phyloP scores from a whole-genome alignment of 2,113 vertebrate species.

The Thalassarche chlororhynchos region DNA sequence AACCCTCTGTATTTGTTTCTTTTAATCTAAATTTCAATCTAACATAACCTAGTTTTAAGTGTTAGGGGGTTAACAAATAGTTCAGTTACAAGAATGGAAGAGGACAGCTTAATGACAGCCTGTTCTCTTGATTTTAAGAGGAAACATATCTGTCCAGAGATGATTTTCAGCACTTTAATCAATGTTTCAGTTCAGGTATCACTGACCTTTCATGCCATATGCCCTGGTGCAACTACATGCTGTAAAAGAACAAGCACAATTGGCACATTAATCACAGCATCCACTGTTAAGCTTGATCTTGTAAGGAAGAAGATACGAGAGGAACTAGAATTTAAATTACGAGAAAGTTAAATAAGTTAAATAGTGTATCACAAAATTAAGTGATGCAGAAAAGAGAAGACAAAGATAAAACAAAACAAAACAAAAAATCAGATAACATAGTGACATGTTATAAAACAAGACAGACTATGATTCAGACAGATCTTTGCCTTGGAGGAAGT shows the following conservation, averaged over 20 bases:
- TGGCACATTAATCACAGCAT: not conserved
- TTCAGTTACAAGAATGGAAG: not conserved
- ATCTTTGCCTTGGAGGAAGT: not conserved
- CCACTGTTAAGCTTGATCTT: not conserved
- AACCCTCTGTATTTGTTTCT: not conserved
- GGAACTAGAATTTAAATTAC: not conserved
- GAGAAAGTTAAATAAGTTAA: not conserved
- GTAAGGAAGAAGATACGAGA: not conserved
- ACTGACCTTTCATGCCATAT: slow-evolving; percentile 27
- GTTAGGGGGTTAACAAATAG: not conserved
- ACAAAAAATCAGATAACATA: not conserved
- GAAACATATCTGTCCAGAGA: not conserved
- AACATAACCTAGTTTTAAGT: not conserved
- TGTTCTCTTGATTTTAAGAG: not conserved
- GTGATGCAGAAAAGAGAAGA: not conserved
- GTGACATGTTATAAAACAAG: not conserved
- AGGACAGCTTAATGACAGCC: not conserved
- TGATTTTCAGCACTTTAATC: slow-evolving; percentile 22
- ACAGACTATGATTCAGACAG: not conserved
- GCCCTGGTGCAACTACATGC: not conserved
- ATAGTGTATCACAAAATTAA: not conserved
- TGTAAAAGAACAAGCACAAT: not conserved
- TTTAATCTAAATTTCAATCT: not conserved
- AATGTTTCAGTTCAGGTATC: not conserved
- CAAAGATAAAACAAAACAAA: not conserved